phyloP scores from a whole-genome alignment of 2,888 invertebrate species.

The Monopis laevigella region DNA sequence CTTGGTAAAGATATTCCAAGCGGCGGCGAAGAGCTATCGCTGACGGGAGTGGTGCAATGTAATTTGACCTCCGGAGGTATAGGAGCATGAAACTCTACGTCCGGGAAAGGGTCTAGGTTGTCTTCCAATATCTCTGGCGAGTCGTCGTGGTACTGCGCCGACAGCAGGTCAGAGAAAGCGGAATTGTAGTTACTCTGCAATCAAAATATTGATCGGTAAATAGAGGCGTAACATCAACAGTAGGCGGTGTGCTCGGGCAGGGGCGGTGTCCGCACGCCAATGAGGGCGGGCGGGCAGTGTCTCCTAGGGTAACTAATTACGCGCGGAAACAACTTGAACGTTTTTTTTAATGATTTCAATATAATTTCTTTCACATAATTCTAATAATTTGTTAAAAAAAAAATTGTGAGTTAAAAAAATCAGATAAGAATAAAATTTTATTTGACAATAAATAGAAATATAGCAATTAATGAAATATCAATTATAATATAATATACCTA shows the following conservation, averaged over 20 bases:
- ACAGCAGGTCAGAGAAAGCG: constrained; percentile 81
- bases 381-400: too few relatives aligned
- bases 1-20: constrained; percentile 77
- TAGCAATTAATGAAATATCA: too few relatives aligned
- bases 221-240: constrained; percentile 43
- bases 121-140: constrained; percentile 75
- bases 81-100: constrained; percentile 68
- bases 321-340: too few relatives aligned
- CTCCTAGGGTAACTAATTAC: too few relatives aligned
- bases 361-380: too few relatives aligned
- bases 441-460: too few relatives aligned
- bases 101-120: constrained; percentile 79
- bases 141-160: constrained; percentile 78
- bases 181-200: constrained; percentile 81
- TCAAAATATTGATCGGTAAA: constrained; percentile 46
- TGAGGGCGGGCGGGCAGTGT: constrained; percentile 30
- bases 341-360: too few relatives aligned
- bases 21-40: constrained; percentile 52
- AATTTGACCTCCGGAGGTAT: constrained; percentile 50
- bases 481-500: too few relatives aligned
- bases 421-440: too few relatives aligned
- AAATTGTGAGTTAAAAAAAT: too few relatives aligned
- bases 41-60: constrained; percentile 48
- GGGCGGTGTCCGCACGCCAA: constrained; percentile 47
- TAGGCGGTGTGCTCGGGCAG: constrained; percentile 44